Percentiles rank a stretch among this genome's conserved stretches.
phyloP scores from a whole-genome alignment of 1,140 invertebrate species.

The Melitaea cinxia region DNA sequence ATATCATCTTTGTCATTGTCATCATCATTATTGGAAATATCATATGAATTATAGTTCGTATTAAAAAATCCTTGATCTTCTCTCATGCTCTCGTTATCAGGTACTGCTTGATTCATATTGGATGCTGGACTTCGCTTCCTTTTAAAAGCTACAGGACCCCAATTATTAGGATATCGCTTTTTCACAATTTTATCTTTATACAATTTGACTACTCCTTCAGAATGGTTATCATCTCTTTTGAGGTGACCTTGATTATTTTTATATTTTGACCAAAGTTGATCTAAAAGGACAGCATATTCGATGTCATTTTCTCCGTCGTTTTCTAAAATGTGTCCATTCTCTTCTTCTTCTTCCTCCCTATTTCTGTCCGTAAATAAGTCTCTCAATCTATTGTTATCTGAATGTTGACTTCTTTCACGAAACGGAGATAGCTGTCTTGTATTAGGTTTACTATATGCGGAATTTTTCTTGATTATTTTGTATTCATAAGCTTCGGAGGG shows the following conservation, averaged over 20 bases:
- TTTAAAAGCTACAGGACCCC: conserved; percentile 80
- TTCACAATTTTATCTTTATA: conserved; percentile 78
- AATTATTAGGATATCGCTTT: conserved; percentile 71
- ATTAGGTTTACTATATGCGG: conserved; percentile 38
- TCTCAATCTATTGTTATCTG: conserved; percentile 80
- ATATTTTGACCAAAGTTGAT: conserved; percentile 84
- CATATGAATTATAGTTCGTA: conserved; percentile 71
- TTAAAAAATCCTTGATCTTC: conserved; percentile 57
- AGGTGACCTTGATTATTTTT: conserved; percentile 76
- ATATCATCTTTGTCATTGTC: conserved; percentile 72
- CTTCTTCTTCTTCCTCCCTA: conserved; percentile 53
- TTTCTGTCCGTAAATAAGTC: conserved; percentile 82
- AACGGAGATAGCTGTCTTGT: conserved; percentile 77
- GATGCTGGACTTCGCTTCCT: conserved; percentile 74
- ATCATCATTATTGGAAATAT: conserved; percentile 64
- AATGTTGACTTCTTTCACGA: conserved; percentile 81
- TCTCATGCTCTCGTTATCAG: conserved; percentile 66
- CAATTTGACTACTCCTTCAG: conserved; percentile 70
- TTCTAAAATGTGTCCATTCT: conserved; percentile 65
- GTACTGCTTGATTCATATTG: conserved; percentile 50
- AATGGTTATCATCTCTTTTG: conserved; percentile 53
- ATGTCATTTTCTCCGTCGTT: conserved; percentile 76
- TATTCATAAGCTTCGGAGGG: conserved; percentile 65
- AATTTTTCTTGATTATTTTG: conserved; percentile 70
- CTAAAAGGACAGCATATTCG: conserved; percentile 82